Conservation (phyloP, 2,113 vertebrate species). For the cat (Felis catus) region DNA sequence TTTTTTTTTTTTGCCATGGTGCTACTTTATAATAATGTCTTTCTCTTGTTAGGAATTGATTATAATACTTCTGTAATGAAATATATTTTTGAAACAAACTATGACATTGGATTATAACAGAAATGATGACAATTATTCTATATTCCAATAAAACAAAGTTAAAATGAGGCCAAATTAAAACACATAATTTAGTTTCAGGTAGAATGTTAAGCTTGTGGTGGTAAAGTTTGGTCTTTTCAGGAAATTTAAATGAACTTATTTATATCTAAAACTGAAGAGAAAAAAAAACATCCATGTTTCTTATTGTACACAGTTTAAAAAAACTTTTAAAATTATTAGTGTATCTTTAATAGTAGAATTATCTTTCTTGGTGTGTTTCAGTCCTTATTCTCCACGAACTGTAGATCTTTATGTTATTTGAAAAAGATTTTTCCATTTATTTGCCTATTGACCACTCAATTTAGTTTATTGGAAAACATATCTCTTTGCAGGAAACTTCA, state of each 20-base stretch:
- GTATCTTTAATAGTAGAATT: background rate
- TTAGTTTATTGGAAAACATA: background rate
- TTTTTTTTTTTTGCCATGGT: background rate
- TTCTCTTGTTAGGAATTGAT: background rate
- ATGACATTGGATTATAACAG: background rate
- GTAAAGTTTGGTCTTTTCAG: conserved; percentile 65
- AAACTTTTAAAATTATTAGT: background rate
- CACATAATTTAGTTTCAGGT: conserved; percentile 41
- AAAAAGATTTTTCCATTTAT: background rate
- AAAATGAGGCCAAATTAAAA: conserved; percentile 74
- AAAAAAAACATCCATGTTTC: background rate
- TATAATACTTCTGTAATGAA: background rate
- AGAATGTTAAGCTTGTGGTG: conserved; percentile 65
- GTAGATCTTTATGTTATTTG: background rate
- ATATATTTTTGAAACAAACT: conserved; percentile 34
- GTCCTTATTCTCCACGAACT: background rate
- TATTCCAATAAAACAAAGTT: conserved; percentile 72
- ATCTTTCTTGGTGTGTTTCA: background rate
- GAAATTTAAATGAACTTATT: conserved; percentile 75
- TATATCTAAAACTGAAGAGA: conserved; percentile 63
- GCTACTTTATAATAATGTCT: background rate
- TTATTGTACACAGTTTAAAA: background rate
- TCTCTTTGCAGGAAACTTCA: background rate
- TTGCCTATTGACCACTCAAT: background rate
- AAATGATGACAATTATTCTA: conserved; percentile 59